Base-by-base conservation (phyloP, 2,888 invertebrate genomes). In the Conomelus anceps region DNA sequence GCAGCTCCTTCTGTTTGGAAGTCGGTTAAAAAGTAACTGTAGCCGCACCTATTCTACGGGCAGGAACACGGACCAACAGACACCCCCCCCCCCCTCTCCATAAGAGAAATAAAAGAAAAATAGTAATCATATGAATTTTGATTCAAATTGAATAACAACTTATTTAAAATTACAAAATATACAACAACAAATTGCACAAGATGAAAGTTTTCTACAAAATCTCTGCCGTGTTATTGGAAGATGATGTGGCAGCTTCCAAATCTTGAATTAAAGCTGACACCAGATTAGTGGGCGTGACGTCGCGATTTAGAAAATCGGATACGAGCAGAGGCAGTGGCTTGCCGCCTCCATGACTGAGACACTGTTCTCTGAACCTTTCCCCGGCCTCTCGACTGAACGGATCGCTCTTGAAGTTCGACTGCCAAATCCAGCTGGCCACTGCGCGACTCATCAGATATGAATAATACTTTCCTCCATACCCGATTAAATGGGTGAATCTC, bases 401-500 rank as follows among this genome's bases (percentile, higher is more conserved):
- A 93, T 97, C 96, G 0, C 93, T 93, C 92, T 96, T 95, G 92
- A 99, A 99, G 93, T 97, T 96, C 22, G 95, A 95, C 92, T 97
- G 96, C 99, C 99, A 99, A 91, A 98, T 97, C 94, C 96, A 96
- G 89, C 98, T 97, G 0, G 99, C 98, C 88, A 99, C 96, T 11
- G 98, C 98, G 92, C 98, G 95, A 0, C 99, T 99, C 92, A 99
- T 97, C 91, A 99, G 94, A 94, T 99, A 99, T 0, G 99, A 97
- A 93, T 99, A 99, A 94, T 99, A 99, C 93, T 99, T 99, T 0
- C 99, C 99, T 84, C 99, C 99, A 93, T 99, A 99, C 0, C 99
- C 99, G 4, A 99, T 97, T 89, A 99, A 94, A 94, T 99, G 99
- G 90, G 98, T 97, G 94, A 99, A 99, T 90, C 99, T 95, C 92